Conservation (phyloP, 2,797 vertebrate species). For the Delichon dasypus region DNA sequence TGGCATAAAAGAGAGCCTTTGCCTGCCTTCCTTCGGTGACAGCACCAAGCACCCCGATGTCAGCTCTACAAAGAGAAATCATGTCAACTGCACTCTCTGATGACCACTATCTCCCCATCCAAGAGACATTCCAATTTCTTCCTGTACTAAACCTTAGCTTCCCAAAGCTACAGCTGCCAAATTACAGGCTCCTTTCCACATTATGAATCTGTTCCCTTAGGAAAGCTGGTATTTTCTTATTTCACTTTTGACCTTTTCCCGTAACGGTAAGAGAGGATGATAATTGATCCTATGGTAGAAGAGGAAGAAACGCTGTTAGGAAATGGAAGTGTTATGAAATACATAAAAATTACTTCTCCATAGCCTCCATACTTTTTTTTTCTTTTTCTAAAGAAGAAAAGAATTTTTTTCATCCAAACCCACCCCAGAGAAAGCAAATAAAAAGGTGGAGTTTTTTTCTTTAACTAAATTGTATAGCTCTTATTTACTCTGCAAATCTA, state of each 20-base stretch:
- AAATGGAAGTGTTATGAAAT: not conserved
- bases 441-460: not conserved
- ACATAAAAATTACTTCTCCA: not conserved
- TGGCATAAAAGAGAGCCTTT: not conserved
- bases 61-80: not conserved
- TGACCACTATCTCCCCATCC: conserved; percentile 37
- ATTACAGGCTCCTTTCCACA: conserved; percentile 41
- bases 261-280: conserved; percentile 45
- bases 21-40: not conserved
- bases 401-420: not conserved
- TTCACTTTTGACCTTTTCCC: conserved; percentile 57
- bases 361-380: not conserved
- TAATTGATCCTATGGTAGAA: conserved; percentile 38
- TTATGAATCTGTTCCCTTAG: conserved; percentile 48
- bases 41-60: conserved; percentile 12
- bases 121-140: conserved; percentile 68
- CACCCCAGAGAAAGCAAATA: not conserved
- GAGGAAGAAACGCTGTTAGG: not conserved
- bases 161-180: conserved; percentile 52
- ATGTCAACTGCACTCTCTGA: conserved; percentile 28
- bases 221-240: conserved; percentile 53
- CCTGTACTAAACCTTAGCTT: conserved; percentile 11
- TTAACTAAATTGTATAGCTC: not conserved
- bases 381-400: not conserved
- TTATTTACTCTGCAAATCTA: not conserved